phyloP scores from a whole-genome alignment of 1,140 invertebrate species.

The Choristoneura fumiferana region DNA sequence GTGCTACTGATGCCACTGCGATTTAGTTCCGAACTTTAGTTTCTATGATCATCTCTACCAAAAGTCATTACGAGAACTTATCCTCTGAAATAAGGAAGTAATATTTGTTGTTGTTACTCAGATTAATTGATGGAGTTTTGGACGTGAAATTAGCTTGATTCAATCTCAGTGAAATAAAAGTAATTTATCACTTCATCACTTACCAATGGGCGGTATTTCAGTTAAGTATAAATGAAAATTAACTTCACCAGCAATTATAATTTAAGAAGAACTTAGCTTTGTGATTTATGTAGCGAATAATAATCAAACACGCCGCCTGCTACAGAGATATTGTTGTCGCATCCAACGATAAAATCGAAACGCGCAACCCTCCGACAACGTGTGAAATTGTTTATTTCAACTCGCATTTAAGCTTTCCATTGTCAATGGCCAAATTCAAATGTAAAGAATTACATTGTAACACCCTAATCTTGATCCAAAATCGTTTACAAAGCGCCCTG shows the following conservation, averaged over 20 bases:
- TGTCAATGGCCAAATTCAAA: slow-evolving; percentile 55
- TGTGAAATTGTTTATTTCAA: slow-evolving; percentile 51
- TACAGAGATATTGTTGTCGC: slow-evolving; percentile 2
- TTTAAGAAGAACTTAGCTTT: too few relatives aligned
- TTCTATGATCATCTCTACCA: background rate
- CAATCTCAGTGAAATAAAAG: too few relatives aligned
- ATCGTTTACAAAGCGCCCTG: slow-evolving; percentile 55
- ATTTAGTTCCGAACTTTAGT: slow-evolving; percentile 2
- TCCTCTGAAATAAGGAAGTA: background rate
- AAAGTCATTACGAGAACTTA: background rate
- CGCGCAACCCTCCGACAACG: slow-evolving; percentile 31
- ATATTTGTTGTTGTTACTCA: too few relatives aligned
- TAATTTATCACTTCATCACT: too few relatives aligned
- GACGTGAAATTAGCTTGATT: too few relatives aligned
- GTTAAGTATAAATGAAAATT: too few relatives aligned
- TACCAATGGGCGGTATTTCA: too few relatives aligned
- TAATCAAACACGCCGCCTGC: background rate
- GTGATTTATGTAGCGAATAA: background rate
- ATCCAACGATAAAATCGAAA: slow-evolving; percentile 34
- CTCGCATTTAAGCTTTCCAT: slow-evolving; percentile 47
- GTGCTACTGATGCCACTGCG: slow-evolving; percentile 2
- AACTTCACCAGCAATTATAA: too few relatives aligned
- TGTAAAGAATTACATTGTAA: slow-evolving; percentile 65
- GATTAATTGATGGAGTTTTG: too few relatives aligned
- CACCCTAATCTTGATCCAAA: slow-evolving; percentile 68